These are phyloP conservation scores for Tenualosa ilisha DNA, from an alignment of 2,797 vertebrate species.

Conservation along the genomic window DNA sequence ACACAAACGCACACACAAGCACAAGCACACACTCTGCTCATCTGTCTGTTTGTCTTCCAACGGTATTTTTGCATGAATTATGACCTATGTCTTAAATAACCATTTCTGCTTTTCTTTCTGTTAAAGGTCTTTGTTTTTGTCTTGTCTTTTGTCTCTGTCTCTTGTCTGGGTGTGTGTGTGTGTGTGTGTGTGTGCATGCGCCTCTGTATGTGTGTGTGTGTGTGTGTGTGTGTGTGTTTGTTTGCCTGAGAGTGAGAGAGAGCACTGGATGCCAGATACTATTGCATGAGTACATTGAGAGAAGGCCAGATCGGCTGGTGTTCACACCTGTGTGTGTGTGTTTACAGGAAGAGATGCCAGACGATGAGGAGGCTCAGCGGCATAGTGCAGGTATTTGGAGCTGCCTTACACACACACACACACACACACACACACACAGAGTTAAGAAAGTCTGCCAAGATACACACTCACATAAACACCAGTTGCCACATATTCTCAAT, in stretches of 20 bases:
- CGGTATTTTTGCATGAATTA: constrained; percentile 29
- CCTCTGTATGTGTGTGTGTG: constrained; percentile 28
- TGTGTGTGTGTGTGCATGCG: constrained; percentile 25
- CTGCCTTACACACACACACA: neutral
- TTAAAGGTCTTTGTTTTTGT: constrained; percentile 34
- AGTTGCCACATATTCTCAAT: neutral
- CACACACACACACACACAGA: constrained; percentile 16
- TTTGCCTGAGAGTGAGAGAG: constrained; percentile 64
- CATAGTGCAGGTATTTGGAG: constrained; percentile 66
- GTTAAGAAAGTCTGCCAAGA: constrained; percentile 1
- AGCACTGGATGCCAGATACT: neutral
- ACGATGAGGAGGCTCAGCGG: constrained; percentile 58
- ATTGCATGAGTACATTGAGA: neutral
- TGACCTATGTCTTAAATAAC: constrained; percentile 6
- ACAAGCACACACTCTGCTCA: constrained; percentile 35
- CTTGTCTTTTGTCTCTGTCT: constrained; percentile 23
- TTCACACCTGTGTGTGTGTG: constrained; percentile 56
- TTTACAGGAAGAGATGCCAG: constrained; percentile 69
- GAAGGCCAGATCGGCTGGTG: constrained; percentile 29
- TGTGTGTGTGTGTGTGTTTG: constrained; percentile 42
- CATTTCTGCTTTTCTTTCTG: constrained; percentile 39
- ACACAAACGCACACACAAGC: constrained; percentile 19
- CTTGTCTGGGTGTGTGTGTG: constrained; percentile 27
- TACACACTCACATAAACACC: constrained; percentile 12
- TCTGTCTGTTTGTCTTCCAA: constrained; percentile 34